Evolutionary conservation across 2,888 invertebrate species (phyloP).

Genomic region (Ischnus inquisitorius): DNA sequence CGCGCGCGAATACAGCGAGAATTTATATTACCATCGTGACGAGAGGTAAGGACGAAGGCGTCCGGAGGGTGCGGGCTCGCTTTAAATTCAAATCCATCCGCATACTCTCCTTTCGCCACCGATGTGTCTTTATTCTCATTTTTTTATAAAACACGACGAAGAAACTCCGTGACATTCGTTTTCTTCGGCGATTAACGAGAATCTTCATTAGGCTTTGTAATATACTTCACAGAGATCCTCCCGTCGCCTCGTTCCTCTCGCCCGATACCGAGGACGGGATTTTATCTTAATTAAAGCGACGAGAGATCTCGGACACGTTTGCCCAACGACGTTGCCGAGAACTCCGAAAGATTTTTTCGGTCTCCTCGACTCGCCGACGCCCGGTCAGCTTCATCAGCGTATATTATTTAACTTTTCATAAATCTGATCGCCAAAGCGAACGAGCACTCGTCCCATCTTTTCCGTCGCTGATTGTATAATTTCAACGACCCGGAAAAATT

Average conservation of each 20-base stretch:
- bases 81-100: conserved; percentile 68
- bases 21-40: conserved; percentile 63
- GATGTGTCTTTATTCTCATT: conserved; percentile 9
- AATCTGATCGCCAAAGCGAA: conserved; percentile 37
- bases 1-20: conserved; percentile 51
- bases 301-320: conserved; percentile 60
- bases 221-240: conserved; percentile 40
- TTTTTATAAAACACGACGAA: conserved; percentile 11
- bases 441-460: not conserved
- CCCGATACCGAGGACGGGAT: conserved; percentile 61
- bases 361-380: conserved; percentile 11
- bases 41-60: conserved; percentile 34
- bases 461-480: not conserved
- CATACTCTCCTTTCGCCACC: conserved; percentile 36
- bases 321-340: conserved; percentile 35
- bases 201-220: conserved; percentile 67
- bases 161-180: conserved; percentile 39
- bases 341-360: conserved; percentile 55
- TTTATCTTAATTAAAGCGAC: conserved; percentile 78
- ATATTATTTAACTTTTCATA: conserved; percentile 58
- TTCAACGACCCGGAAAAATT: not conserved
- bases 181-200: conserved; percentile 66
- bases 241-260: conserved; percentile 18
- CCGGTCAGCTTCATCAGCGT: conserved; percentile 36
- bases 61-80: conserved; percentile 26